phyloP scores from a whole-genome alignment of 2,113 vertebrate genomes.

The Ursus arctos region DNA sequence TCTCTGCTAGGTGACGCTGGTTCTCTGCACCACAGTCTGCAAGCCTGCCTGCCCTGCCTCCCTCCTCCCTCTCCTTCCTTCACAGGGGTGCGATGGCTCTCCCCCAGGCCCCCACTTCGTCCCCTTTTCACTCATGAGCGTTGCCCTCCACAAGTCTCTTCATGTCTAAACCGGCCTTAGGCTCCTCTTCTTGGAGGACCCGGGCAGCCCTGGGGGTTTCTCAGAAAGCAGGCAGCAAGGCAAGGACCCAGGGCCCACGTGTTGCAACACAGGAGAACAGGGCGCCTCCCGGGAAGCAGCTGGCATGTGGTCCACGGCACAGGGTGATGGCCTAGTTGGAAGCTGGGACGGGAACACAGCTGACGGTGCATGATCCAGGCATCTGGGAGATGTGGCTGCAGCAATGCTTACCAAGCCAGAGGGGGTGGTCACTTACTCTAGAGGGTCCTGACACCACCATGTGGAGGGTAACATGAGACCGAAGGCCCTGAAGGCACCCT shows the following conservation, averaged over 20 bases:
- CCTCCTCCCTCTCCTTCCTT: background rate
- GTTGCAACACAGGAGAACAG: background rate
- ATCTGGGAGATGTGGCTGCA: background rate
- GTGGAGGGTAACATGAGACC: background rate
- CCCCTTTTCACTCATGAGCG: background rate
- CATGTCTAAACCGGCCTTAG: background rate
- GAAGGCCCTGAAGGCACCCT: background rate
- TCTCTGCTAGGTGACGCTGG: background rate
- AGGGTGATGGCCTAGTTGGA: background rate
- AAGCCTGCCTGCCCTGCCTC: background rate
- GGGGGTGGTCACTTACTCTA: fast-evolving
- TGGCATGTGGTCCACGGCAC: background rate
- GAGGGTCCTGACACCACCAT: background rate
- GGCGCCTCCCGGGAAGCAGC: background rate
- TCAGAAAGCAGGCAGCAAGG: background rate
- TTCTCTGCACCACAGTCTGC: background rate
- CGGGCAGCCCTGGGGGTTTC: no score
- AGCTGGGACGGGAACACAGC: background rate
- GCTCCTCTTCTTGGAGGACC: no score
- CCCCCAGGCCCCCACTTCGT: background rate
- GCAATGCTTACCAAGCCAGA: no score
- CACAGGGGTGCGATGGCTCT: background rate
- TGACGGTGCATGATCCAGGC: background rate
- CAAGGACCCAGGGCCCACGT: fast-evolving
- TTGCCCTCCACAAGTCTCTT: background rate